Percentiles rank a stretch among this genome's conserved stretches.
Conservation (phyloP, 2,113 vertebrate genomes). For the Vicugna pacos region DNA sequence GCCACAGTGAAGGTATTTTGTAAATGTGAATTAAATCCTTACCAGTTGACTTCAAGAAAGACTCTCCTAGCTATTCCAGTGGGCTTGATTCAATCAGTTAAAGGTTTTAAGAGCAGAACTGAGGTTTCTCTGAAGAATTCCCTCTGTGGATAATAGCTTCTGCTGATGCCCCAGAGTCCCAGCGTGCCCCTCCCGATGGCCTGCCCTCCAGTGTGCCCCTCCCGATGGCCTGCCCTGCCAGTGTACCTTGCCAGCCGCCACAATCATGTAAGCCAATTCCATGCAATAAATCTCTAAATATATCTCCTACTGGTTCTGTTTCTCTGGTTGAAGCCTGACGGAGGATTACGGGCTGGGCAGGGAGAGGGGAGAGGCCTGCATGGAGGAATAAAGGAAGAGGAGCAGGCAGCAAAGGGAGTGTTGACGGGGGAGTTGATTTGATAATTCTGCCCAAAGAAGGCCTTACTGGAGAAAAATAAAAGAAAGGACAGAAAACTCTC, state of each 20-base stretch:
- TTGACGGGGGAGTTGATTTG: background rate
- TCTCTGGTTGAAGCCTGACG: background rate
- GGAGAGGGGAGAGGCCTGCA: background rate
- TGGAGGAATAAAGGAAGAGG: background rate
- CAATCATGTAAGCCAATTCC: background rate
- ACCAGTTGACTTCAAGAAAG: background rate
- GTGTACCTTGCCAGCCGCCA: background rate
- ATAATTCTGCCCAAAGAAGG: background rate
- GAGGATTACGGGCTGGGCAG: background rate
- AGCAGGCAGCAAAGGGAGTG: background rate
- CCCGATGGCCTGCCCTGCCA: background rate
- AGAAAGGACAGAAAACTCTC: background rate
- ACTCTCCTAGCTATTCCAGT: background rate
- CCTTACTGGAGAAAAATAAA: background rate
- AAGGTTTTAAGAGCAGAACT: background rate
- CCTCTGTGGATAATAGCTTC: background rate
- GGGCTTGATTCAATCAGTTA: background rate
- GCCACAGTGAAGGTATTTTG: background rate
- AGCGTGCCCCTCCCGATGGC: background rate
- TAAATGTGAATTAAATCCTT: conserved; percentile 13
- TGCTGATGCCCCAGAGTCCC: background rate
- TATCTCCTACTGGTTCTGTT: background rate
- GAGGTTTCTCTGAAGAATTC: background rate
- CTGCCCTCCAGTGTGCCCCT: background rate
- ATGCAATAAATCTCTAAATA: background rate